phyloP scores from a whole-genome alignment of 1,140 invertebrate genomes.

The Eumeta japonica region DNA sequence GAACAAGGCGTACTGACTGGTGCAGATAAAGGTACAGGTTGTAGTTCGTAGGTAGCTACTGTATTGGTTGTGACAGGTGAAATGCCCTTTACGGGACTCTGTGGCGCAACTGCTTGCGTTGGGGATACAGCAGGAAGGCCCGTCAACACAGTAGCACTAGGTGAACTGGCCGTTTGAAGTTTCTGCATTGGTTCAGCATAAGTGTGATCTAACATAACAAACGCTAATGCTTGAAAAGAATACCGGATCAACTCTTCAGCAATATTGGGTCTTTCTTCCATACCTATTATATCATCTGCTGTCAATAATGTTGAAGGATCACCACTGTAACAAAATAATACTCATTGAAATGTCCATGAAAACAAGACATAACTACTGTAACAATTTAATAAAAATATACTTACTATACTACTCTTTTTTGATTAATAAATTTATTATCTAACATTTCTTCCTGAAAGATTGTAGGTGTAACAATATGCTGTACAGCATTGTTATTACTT shows the following conservation, averaged over 20 bases:
- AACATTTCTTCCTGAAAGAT: conserved; percentile 23
- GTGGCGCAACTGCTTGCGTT: conserved; percentile 15
- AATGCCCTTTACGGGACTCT: conserved; percentile 33
- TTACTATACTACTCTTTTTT: conserved; percentile 46
- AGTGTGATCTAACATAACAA: conserved; percentile 55
- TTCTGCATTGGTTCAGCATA: conserved; percentile 45
- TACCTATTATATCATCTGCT: conserved; percentile 49
- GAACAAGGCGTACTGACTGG: conserved; percentile 19
- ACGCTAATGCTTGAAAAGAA: conserved; percentile 40
- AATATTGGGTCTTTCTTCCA: conserved; percentile 51
- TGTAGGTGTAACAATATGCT: conserved; percentile 15
- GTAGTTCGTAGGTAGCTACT: conserved; percentile 19
- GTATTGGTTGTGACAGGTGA: conserved; percentile 32
- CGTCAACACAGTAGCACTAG: conserved; percentile 12
- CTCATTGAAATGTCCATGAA: no score
- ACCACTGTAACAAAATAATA: conserved; percentile 45
- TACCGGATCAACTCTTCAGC: conserved; percentile 46
- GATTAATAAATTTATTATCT: conserved; percentile 32
- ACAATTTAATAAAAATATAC: conserved; percentile 16
- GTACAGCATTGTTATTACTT: conserved; percentile 23
- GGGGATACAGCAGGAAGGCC: conserved; percentile 12
- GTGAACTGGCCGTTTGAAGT: conserved; percentile 14
- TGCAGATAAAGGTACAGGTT: conserved; percentile 19
- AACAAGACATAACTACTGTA: conserved; percentile 5
- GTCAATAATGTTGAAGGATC: conserved; percentile 48